phyloP scores from a whole-genome alignment of 1,140 invertebrate species.

The Aphidius ervi region DNA sequence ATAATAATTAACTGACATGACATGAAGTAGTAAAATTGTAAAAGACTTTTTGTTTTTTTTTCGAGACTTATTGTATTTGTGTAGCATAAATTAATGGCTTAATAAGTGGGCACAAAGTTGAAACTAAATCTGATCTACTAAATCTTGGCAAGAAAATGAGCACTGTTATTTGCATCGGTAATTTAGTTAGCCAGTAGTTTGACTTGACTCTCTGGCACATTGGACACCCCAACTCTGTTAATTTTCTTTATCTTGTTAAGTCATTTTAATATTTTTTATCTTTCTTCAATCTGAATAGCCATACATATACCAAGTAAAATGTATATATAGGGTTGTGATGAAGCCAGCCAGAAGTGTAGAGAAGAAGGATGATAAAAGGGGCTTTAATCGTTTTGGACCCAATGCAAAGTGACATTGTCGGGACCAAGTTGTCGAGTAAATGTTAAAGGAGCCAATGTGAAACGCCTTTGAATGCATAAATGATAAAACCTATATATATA shows the following conservation, averaged over 20 bases:
- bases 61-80: no score
- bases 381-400: conserved; percentile 20
- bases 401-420: conserved; percentile 44
- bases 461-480: neutral
- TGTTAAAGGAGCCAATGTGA: neutral
- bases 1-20: no score
- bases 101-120: conserved; percentile 42
- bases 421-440: conserved; percentile 21
- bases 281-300: no score
- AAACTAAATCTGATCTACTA: conserved; percentile 44
- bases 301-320: no score
- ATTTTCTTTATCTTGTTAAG: conserved; percentile 4
- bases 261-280: neutral
- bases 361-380: neutral
- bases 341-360: neutral
- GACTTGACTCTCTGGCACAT: conserved; percentile 2
- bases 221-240: neutral
- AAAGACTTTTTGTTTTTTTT: no score
- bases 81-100: conserved; percentile 36
- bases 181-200: conserved; percentile 42
- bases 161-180: conserved; percentile 50
- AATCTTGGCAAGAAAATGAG: conserved; percentile 46
- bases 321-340: neutral
- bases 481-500: no score
- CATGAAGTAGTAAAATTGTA: no score